These are phyloP conservation scores for Hylaeus volcanicus DNA, from an alignment of 1,140 invertebrate genomes.

Conservation along the genomic window DNA sequence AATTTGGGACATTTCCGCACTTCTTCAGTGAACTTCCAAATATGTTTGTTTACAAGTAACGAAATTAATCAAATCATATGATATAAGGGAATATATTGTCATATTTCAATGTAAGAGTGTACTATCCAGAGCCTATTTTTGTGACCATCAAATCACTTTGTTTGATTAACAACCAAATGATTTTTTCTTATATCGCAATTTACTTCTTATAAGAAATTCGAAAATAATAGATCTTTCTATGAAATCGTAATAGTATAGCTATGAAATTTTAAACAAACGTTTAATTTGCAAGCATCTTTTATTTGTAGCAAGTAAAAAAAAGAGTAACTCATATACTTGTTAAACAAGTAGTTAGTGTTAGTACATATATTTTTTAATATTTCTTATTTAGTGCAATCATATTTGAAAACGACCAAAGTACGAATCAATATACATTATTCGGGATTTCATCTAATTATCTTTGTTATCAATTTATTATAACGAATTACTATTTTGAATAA, in stretches of 20 bases:
- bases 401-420: conserved; percentile 37
- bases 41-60: conserved; percentile 45
- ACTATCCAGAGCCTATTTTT: conserved; percentile 67
- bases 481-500: not conserved
- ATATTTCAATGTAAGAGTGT: conserved; percentile 49
- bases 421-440: conserved; percentile 9
- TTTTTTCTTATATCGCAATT: conserved; percentile 47
- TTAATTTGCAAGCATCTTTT: conserved; percentile 19
- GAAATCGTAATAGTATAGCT: not conserved
- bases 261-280: not conserved
- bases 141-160: conserved; percentile 58
- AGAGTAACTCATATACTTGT: conserved; percentile 18
- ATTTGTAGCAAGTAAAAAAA: not conserved
- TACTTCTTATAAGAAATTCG: not conserved
- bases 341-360: conserved; percentile 18
- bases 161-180: conserved; percentile 25
- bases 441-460: not conserved
- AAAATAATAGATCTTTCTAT: not conserved
- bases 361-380: conserved; percentile 36
- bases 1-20: conserved; percentile 88
- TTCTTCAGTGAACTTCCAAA: conserved; percentile 79
- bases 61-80: conserved; percentile 61
- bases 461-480: conserved; percentile 7
- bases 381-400: conserved; percentile 15
- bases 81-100: conserved; percentile 45